phyloP scores from a whole-genome alignment of 1,140 invertebrate species.

The Drosophila orena region DNA sequence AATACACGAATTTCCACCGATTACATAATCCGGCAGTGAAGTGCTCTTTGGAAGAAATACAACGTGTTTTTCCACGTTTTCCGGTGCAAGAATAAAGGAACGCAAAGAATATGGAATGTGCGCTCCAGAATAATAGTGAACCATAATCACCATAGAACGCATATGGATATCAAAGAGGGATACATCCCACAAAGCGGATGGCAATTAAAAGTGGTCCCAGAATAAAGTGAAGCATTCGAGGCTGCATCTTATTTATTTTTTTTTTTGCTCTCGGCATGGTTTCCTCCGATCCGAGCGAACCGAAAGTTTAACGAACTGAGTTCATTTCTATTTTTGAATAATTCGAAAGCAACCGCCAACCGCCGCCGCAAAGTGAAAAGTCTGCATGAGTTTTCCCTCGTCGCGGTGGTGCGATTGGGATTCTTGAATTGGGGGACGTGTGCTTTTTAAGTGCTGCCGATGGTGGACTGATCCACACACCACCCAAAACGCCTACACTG shows the following conservation, averaged over 20 bases:
- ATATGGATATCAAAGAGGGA: constrained; percentile 42
- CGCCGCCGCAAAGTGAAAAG: constrained; percentile 69
- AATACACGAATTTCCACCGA: constrained; percentile 54
- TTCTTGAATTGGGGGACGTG: constrained; percentile 43
- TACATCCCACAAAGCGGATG: constrained; percentile 37
- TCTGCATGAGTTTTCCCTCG: constrained; percentile 67
- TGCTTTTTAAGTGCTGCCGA: constrained; percentile 51
- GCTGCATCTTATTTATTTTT: constrained; percentile 19
- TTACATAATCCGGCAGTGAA: constrained; percentile 71
- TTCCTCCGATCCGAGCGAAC: constrained; percentile 50
- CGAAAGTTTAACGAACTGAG: constrained; percentile 85
- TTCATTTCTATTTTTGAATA: constrained; percentile 85
- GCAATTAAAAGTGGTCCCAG: constrained; percentile 55
- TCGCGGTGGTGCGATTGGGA: constrained; percentile 34
- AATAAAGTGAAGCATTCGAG: constrained; percentile 45
- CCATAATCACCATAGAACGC: constrained; percentile 15
- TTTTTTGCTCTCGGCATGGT: constrained; percentile 52
- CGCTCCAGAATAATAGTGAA: constrained; percentile 30
- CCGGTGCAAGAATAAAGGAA: constrained; percentile 36
- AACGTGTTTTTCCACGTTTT: constrained; percentile 73
- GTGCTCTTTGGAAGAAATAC: constrained; percentile 46
- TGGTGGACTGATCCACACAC: constrained; percentile 55
- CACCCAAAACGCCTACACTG: constrained; percentile 64
- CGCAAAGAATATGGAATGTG: constrained; percentile 30
- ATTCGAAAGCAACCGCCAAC: constrained; percentile 63